Base-by-base conservation (phyloP, 2,888 invertebrate species). In the Rhodophaea formosa region DNA sequence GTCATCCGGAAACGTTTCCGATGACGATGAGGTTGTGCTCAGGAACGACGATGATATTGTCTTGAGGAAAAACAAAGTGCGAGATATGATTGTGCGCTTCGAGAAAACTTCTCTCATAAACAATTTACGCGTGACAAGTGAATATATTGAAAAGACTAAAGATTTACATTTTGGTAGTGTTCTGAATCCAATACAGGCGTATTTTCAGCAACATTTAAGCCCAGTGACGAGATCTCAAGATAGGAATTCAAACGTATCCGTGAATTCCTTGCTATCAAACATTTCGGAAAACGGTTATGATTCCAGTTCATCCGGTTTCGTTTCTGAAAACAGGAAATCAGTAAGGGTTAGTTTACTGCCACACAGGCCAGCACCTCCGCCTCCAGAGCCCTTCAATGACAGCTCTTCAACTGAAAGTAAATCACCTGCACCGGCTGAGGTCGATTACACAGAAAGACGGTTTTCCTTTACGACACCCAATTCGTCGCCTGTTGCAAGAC, bases 221-320 rank as follows among this genome's bases (percentile, higher is more conserved):
- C 88, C 90, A 72, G 83, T 80, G 68, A 77, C 77, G 54, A 82
- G 72, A 74, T 77, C 85, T 64, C 87, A 84, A 74, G 86, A 89
- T 65, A 82, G 90, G 64, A 84, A 88, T 75, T 91, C 91, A 14
- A 88, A 86, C 65, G 80, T 89, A 61, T 92, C 91, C 63, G 89
- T 92, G 70, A 92, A 92, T 79, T 92, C 91, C 1, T 84, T 89
- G 69, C 73, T 91, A 67, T 91, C 91, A 7, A 88, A 89, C 65
- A 81, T 85, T 60, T 91, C 91, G 15, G 89, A 88, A 75, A 77
- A 82, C 60, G 90, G 91, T 71, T 86, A 75, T 69, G 88, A 86
- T 71, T 90, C 91, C n/a, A 83, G 84, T 77, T 89, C 91, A n/a
- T 91, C 91, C 10, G 91, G 90, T 62, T 91, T 91, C 69, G 76